phyloP scores from a whole-genome alignment of 2,113 vertebrate species.

The Archilochus colubris region DNA sequence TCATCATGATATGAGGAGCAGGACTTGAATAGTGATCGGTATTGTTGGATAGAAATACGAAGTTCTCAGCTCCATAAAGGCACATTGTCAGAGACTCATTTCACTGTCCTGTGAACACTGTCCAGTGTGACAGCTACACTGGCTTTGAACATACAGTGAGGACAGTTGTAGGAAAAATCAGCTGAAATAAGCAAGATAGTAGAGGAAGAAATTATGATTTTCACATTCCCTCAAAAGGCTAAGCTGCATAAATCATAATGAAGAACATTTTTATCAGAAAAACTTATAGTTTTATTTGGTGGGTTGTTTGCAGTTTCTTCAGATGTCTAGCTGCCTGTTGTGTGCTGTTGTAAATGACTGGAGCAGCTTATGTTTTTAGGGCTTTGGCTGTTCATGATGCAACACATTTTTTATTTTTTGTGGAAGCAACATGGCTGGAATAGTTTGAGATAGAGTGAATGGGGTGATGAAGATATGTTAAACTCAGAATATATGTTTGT shows the following conservation, averaged over 20 bases:
- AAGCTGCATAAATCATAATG: not conserved
- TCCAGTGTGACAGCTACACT: not conserved
- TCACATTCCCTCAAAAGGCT: not conserved
- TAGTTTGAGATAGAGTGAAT: not conserved
- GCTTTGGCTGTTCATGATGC: not conserved
- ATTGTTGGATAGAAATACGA: not conserved
- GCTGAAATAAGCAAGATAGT: not conserved
- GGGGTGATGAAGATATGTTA: not conserved
- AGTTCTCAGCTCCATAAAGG: rapidly evolving
- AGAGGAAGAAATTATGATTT: not conserved
- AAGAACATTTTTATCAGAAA: not conserved
- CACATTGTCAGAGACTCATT: not conserved
- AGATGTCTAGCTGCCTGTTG: not conserved
- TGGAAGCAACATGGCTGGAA: not conserved
- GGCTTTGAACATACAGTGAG: rapidly evolving
- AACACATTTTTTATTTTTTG: not conserved
- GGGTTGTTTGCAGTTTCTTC: not conserved
- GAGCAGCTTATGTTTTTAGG: not conserved
- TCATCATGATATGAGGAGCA: not conserved
- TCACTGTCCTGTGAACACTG: not conserved
- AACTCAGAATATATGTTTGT: not conserved
- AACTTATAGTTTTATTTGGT: not conserved
- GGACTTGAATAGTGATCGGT: not conserved
- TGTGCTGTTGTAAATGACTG: not conserved
- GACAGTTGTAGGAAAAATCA: not conserved